These are phyloP conservation scores for Oryzias melastigma DNA, from an alignment of 2,113 vertebrate species.

Conservation along the genomic window DNA sequence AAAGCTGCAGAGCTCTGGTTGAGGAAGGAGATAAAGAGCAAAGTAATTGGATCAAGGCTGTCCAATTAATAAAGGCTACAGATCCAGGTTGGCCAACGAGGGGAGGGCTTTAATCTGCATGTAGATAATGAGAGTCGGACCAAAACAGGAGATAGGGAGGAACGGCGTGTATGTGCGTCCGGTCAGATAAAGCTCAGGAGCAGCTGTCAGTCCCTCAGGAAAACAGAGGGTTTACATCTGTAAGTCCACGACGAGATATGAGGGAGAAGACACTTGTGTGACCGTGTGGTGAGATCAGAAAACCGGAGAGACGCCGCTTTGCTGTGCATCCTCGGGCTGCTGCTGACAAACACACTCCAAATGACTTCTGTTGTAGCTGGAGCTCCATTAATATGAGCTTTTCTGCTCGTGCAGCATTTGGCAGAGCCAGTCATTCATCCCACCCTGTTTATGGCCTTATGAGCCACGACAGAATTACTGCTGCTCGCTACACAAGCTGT, in stretches of 20 bases:
- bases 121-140: constrained; percentile 48
- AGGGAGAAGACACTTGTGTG: constrained; percentile 10
- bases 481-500: constrained; percentile 61
- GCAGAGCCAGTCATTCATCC: constrained; percentile 59
- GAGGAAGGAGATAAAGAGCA: constrained; percentile 56
- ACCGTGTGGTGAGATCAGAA: constrained; percentile 2
- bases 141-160: constrained; percentile 30
- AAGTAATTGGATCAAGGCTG: constrained; percentile 72
- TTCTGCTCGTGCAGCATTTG: constrained; percentile 76
- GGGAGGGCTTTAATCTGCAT: constrained; percentile 44
- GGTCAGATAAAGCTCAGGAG: constrained; percentile 42
- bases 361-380: constrained; percentile 35
- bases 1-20: constrained; percentile 48
- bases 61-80: constrained; percentile 70
- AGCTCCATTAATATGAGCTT: constrained; percentile 70
- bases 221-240: constrained; percentile 48
- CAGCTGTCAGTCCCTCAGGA: constrained; percentile 48
- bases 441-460: constrained; percentile 65
- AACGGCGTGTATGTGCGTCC: constrained; percentile 15
- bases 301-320: constrained; percentile 18
- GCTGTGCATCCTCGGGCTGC: constrained; percentile 32
- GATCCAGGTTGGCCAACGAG: constrained; percentile 42
- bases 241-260: constrained; percentile 35
- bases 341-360: constrained; percentile 55
- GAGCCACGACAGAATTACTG: constrained; percentile 64